Evolutionary conservation across 2,888 invertebrate species (phyloP).

Genomic region (Cantharis lateralis): DNA sequence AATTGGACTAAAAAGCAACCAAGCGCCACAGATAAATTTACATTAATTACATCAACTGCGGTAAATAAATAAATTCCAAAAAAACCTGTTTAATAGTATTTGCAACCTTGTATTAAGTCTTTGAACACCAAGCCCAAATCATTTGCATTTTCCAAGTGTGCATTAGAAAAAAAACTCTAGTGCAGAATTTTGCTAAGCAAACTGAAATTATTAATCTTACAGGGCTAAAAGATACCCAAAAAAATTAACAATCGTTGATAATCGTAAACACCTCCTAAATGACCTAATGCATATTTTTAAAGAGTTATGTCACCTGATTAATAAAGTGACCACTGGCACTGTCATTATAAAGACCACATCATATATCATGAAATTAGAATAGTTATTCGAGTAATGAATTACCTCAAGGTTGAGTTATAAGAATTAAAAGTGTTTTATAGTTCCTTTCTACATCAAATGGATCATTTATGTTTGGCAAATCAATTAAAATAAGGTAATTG

Average conservation of each 20-base stretch:
- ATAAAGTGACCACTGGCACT: background rate
- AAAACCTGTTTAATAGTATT: background rate
- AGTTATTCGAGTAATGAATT: background rate
- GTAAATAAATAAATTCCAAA: background rate
- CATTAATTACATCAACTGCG: background rate
- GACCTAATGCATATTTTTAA: background rate
- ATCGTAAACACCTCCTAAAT: background rate
- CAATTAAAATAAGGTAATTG: background rate
- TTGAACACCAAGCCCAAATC: background rate
- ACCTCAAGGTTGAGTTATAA: background rate
- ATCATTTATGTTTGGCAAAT: background rate
- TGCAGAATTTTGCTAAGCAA: background rate
- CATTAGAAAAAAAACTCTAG: background rate
- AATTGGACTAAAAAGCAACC: background rate
- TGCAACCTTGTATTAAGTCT: background rate
- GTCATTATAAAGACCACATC: background rate
- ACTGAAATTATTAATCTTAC: background rate
- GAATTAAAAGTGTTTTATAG: background rate
- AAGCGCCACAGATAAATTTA: background rate
- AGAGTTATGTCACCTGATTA: slow-evolving; percentile 1
- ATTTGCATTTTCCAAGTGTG: background rate
- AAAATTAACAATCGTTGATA: background rate
- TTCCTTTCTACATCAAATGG: background rate
- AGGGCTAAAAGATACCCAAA: background rate
- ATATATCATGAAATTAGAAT: background rate